Conservation (phyloP, 2,797 vertebrate genomes). For the Apogon hyalosoma region DNA sequence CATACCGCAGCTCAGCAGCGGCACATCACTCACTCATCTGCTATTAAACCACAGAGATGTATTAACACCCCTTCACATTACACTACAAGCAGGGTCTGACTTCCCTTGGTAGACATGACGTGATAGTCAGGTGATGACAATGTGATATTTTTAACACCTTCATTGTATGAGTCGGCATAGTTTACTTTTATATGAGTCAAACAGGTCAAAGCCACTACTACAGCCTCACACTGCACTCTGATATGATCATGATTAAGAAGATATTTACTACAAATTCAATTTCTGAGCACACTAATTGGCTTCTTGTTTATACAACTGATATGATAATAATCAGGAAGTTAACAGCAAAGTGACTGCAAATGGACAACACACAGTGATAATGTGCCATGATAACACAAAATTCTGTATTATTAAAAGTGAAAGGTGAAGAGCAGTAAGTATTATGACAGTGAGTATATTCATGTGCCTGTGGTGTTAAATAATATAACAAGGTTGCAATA, state of each 20-base stretch:
- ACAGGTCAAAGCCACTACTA: too few relatives aligned
- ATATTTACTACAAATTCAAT: not conserved
- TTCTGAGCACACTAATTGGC: not conserved
- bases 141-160: not conserved
- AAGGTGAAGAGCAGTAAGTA: not conserved
- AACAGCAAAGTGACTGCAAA: not conserved
- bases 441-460: constrained; percentile 6
- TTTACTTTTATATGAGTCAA: too few relatives aligned
- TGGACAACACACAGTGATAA: not conserved
- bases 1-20: constrained; percentile 35
- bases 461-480: constrained; percentile 8
- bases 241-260: too few relatives aligned
- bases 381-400: not conserved
- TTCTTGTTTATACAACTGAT: not conserved
- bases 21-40: constrained; percentile 42
- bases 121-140: constrained; percentile 12
- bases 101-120: not conserved
- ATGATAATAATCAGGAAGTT: not conserved
- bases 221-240: too few relatives aligned
- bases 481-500: constrained; percentile 1
- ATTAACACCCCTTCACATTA: not conserved
- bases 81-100: not conserved
- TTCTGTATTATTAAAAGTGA: not conserved
- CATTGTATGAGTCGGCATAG: too few relatives aligned
- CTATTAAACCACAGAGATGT: constrained; percentile 16